Base-by-base conservation (phyloP, 1,140 invertebrate species). In the Semibalanus balanoides region DNA sequence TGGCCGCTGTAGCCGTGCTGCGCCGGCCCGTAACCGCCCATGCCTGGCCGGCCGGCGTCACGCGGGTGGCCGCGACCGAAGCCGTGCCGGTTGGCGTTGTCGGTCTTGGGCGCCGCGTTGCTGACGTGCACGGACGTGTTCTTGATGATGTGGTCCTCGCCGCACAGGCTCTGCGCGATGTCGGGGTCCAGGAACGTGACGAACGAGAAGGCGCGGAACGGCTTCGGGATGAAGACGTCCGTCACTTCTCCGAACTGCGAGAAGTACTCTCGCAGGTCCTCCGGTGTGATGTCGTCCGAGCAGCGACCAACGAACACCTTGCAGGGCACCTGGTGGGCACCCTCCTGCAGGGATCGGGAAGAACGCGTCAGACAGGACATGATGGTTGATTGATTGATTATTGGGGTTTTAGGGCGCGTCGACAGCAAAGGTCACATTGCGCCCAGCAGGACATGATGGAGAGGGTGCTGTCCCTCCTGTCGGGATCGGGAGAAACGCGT, bases 61-160 rank as follows among this genome's bases (percentile, higher is more conserved):
- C 79, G 77, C 75, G 79, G 77, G 74, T 77, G 77, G 31, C 77
- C 77, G 71, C 77, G 78, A 17, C 76, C 76, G 75, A 79, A 80
- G 29, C 51, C 51, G 22, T 64, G 51, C 9, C 51, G 51, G 1
- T 1, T 19, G 7, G 22, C 51, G 51, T 64, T 7, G 77, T 92
- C 91, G 25, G 88, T 90, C 84, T 96, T 97, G 22, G 95, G 95
- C 71, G 95, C 94, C 76, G 96, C 96, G 85, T 94, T 96, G 72
- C 93, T 96, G 70, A 98, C 93, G 87, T 97, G 95, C 7, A 98
- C 93, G 79, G 94, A 96, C 5, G 95, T 93, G 77, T 90, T 93
- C 85, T 97, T 97, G 73, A 98, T 94, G 79, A 98, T 97, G 84
- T 98, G 96, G 86, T 98, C 95, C 85, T 98, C 95, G 29, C 96